phyloP scores from a whole-genome alignment of 37 sponge, comb jelly and placozoan species.

The Cliona cf. orientalis region DNA sequence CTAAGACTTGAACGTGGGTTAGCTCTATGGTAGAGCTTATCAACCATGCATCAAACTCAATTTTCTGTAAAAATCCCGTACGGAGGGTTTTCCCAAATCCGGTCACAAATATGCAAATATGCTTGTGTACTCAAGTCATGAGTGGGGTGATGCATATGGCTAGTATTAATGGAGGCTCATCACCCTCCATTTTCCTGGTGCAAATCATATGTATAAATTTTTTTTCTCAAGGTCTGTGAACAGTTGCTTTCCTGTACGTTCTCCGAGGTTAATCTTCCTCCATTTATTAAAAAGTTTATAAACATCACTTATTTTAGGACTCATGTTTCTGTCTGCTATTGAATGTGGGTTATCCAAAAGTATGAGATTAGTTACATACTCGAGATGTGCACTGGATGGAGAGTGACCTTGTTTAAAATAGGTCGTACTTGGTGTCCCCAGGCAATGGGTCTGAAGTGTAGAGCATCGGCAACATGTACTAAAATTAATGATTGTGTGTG shows the following conservation, averaged over 20 bases:
- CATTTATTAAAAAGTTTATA: conserved; percentile 14
- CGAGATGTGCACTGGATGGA: conserved; percentile 7
- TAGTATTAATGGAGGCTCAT: conserved; percentile 4
- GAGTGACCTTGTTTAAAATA: background rate
- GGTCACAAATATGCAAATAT: too few relatives aligned
- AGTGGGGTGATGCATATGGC: conserved; percentile 20
- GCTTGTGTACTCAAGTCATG: conserved; percentile 10
- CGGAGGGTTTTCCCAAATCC: too few relatives aligned
- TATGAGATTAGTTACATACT: conserved; percentile 13
- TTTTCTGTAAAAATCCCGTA: too few relatives aligned
- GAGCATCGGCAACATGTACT: background rate
- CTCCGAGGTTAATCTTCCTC: background rate
- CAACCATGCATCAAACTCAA: too few relatives aligned
- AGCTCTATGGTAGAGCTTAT: too few relatives aligned
- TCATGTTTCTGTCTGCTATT: background rate
- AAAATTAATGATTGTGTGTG: background rate
- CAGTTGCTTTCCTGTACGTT: background rate
- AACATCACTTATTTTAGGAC: background rate
- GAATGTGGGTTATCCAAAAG: background rate
- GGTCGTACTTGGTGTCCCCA: background rate
- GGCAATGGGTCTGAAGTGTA: background rate
- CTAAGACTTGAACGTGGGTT: too few relatives aligned
- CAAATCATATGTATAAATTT: background rate
- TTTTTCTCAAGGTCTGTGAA: background rate
- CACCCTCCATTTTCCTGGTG: background rate